phyloP scores from a whole-genome alignment of 2,888 invertebrate genomes.

The Lasius platythorax region DNA sequence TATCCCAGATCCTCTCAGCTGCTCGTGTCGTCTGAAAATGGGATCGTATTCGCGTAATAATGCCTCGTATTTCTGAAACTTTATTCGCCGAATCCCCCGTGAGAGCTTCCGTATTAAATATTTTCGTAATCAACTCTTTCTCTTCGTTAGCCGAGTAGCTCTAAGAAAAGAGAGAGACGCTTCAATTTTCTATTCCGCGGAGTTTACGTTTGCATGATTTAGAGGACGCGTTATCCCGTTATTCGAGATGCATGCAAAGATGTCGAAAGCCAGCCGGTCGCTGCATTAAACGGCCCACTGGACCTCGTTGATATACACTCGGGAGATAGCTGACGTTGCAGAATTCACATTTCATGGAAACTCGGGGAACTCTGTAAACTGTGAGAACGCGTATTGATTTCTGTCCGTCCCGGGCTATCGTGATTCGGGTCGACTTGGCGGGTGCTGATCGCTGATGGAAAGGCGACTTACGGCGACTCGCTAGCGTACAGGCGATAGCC shows the following conservation, averaged over 20 bases:
- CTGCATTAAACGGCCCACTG: neutral
- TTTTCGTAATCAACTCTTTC: neutral
- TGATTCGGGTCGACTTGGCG: conserved; percentile 45
- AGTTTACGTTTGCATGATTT: neutral
- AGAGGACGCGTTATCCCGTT: neutral
- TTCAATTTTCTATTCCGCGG: neutral
- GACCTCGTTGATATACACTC: neutral
- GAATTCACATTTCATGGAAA: conserved; percentile 34
- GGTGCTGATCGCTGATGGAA: conserved; percentile 51
- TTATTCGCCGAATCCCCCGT: neutral
- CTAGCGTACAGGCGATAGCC: conserved; percentile 4
- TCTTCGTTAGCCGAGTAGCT: neutral
- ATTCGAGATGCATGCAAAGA: neutral
- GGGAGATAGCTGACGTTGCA: conserved; percentile 8
- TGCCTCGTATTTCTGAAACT: neutral
- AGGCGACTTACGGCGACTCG: conserved; percentile 17
- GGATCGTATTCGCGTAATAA: neutral
- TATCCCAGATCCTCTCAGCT: neutral
- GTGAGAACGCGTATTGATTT: conserved; percentile 74
- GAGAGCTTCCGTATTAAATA: neutral
- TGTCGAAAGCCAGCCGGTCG: neutral
- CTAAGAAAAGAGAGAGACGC: neutral
- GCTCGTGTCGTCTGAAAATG: conserved; percentile 9
- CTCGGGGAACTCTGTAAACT: conserved; percentile 54
- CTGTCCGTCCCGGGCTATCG: conserved; percentile 40